Evolutionary conservation across 2,888 invertebrate genomes (phyloP).

Genomic region (Tinea semifulvella): DNA sequence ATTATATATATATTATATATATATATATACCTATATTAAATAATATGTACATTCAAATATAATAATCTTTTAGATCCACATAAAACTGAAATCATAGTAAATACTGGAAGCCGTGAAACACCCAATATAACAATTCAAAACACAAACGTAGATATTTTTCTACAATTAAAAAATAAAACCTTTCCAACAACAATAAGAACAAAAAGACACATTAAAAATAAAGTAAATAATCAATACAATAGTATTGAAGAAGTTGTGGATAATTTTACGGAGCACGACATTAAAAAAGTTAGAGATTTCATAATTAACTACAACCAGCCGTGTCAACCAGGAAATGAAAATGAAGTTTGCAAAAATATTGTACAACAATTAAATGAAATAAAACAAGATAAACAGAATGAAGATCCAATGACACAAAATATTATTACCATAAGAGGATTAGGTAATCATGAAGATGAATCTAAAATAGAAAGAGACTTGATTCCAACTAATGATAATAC

Average conservation of each 20-base stretch:
- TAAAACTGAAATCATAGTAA: constrained; percentile 20
- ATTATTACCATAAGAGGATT: background rate
- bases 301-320: constrained; percentile 37
- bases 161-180: constrained; percentile 34
- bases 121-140: constrained; percentile 33
- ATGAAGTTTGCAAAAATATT: constrained; percentile 40
- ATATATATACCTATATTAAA: no score
- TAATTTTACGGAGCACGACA: constrained; percentile 31
- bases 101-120: constrained; percentile 31
- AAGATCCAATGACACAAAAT: background rate
- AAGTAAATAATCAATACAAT: constrained; percentile 13
- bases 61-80: no score
- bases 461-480: constrained; percentile 17
- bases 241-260: constrained; percentile 21
- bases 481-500: constrained; percentile 16
- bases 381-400: constrained; percentile 19
- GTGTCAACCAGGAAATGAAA: constrained; percentile 35
- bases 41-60: no score
- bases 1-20: no score
- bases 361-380: constrained; percentile 35
- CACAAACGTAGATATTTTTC: constrained; percentile 31
- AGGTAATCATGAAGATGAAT: constrained; percentile 12
- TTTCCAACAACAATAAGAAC: constrained; percentile 25
- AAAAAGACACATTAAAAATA: constrained; percentile 25
- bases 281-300: constrained; percentile 37